Base-by-base conservation (phyloP, 2,888 invertebrate species). In the Steinernema hermaphroditum region DNA sequence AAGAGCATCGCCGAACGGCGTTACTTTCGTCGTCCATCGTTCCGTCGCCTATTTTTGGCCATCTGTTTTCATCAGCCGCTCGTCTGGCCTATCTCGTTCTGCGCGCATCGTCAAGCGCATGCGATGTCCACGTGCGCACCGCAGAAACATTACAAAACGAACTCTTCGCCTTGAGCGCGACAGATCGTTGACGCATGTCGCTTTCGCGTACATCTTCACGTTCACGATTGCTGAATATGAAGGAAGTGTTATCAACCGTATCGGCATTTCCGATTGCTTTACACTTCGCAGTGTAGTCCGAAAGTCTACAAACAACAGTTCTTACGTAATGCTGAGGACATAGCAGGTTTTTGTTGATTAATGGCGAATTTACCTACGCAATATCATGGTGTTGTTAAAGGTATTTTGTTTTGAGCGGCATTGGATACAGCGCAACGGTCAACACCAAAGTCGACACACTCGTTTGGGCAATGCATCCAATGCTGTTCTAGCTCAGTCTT, bases 1-100 rank as follows among this genome's bases (percentile, higher is more conserved):
- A 46, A 46, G 9, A 16, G 27, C 16, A 19, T 14, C 4, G 14
- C 2, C 22, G 19, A 54, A 54, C 27, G 19, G 62, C 62, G 62
- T 62, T 29, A 14, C 62, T 32, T 29, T 12, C 16, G 62, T 29
- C 62, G 29, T n/a, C n/a, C n/a, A 32, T 34, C 62, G n/a, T 62
- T 62, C n/a, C 32, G 9, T 1, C 22, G 2, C 32, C 62, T 62
- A 62, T 62, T 62, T 62, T 62, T 62, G 62, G 62, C 29, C 62
- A 12, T 54, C 54, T 27, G 29, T 62, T 29, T 62, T 62, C 37
- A 12, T 24, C 32, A 1, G 2, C 32, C 27, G 14, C 29, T 32
- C 62, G 34, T 62, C 62, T 62, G 62, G 62, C 62, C 62, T 22
- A 8, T 37, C 37, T 29, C 62, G 22, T 32, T 62, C 62, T 62